Conservation (phyloP, 2,888 invertebrate species). For the Dromius quadrimaculatus region DNA sequence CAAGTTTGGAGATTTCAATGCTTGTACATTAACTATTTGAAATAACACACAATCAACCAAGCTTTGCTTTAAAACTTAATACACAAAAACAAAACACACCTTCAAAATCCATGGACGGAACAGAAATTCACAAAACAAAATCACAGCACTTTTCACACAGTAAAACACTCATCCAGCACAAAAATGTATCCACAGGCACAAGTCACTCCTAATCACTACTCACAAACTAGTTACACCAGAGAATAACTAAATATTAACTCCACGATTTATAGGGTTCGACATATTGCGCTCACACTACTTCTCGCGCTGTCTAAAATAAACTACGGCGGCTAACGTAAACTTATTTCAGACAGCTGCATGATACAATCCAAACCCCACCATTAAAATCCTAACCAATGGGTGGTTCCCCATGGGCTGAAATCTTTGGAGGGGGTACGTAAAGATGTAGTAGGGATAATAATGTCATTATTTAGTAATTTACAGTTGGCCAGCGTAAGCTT, state of each 20-base stretch:
- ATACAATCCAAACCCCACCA: conserved; percentile 56
- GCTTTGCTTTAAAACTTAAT: neutral
- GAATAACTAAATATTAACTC: conserved; percentile 10
- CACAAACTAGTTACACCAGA: neutral
- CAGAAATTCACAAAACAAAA: conserved; percentile 8
- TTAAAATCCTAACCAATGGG: conserved; percentile 50
- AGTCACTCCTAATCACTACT: conserved; percentile 9
- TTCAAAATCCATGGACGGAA: conserved; percentile 17
- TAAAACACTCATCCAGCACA: conserved; percentile 13
- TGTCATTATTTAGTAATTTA: conserved; percentile 67
- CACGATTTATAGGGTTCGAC: neutral
- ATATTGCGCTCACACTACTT: neutral
- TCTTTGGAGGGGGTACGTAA: conserved; percentile 55
- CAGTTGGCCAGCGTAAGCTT: conserved; percentile 63
- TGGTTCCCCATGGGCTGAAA: conserved; percentile 60
- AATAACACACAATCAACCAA: no score
- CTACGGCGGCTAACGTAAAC: conserved; percentile 17
- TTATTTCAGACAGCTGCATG: conserved; percentile 39
- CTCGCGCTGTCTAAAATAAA: conserved; percentile 23
- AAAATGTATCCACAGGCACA: conserved; percentile 12
- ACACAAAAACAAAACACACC: conserved; percentile 14
- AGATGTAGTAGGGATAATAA: conserved; percentile 64
- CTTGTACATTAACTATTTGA: neutral
- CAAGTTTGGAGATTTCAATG: conserved; percentile 14
- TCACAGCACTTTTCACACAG: conserved; percentile 5